Evolutionary conservation across 1,140 invertebrate species (phyloP), one percentile per base, ranked within the genome.

Genomic region (Chionoecetes opilio): DNA sequence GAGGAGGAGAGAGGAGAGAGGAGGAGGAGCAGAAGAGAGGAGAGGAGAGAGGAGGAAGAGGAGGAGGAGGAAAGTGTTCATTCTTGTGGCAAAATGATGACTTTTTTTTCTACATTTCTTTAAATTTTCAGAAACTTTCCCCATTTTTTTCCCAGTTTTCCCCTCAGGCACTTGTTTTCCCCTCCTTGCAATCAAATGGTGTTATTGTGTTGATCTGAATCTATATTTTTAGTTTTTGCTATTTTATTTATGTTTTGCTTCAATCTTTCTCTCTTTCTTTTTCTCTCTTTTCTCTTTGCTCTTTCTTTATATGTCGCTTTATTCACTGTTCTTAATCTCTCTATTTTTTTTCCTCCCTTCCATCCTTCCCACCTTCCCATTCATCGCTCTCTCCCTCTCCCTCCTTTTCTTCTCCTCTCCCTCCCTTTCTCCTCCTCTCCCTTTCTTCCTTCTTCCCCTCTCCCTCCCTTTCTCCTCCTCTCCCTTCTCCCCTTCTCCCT

Each of bases 61-160:
- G 41, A 46, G 41, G 41, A 46, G 41, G 41, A 46, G 41, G 41
- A 46, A n/a, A 1, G 63, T 75, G 63, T 75, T 75, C 63, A 75
- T 75, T 75, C 63, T 75, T 75, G 63, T 75, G 63, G 63, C 11
- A 75, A 75, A 75, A n/a, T 75, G 63, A 75, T 75, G 63, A 75
- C n/a, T 75, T 75, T 21, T n/a, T 26, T 75, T 75, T 75, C 21
- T 21, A 53, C 21, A 53, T 53, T 75, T 75, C 63, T 75, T 75
- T 75, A 14, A 53, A 3, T 53, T 53, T 53, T 53, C 21, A n/a
- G 2, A 9, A 53, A 9, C 0, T 53, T 75, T n/a, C 21, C 11
- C n/a, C 3, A 75, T 75, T 75, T 75, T 75, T 75, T 75, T 75
- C 21, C n/a, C 8, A 1, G 1, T 75, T 75, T 75, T 75, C 21